Conservation (phyloP, 1,140 invertebrate genomes). For the Neoseiulus cucumeris region DNA sequence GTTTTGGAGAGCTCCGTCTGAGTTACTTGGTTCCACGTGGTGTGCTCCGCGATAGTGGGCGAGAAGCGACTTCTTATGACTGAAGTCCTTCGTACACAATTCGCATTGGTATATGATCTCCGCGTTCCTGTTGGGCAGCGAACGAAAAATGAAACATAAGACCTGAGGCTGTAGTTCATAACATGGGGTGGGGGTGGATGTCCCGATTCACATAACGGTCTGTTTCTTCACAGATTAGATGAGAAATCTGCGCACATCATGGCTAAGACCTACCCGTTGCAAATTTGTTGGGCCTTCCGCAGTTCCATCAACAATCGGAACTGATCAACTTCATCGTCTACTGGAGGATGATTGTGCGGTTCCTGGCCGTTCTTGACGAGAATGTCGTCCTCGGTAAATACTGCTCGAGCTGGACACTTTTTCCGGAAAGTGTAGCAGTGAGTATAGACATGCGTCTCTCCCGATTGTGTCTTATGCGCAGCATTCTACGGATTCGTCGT, state of each 20-base stretch:
- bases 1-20: neutral
- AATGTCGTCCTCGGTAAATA: neutral
- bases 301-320: neutral
- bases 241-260: too few species aligned
- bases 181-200: too few species aligned
- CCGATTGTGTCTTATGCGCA: neutral
- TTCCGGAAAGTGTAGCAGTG: slow-evolving; percentile 3
- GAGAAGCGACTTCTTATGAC: neutral
- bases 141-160: too few species aligned
- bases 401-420: neutral
- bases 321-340: slow-evolving; percentile 7
- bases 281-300: neutral
- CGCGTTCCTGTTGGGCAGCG: neutral
- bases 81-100: neutral
- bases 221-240: too few species aligned
- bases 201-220: too few species aligned
- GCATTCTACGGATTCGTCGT: neutral
- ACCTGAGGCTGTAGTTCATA: too few species aligned
- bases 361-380: neutral
- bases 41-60: neutral
- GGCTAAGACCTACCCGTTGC: neutral
- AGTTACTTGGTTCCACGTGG: neutral
- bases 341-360: neutral
- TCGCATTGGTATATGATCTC: slow-evolving; percentile 3
- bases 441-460: neutral